Percentiles rank a stretch among this genome's conserved stretches.
Conservation (phyloP, 2,888 invertebrate genomes). For the Horisme vitalbata region DNA sequence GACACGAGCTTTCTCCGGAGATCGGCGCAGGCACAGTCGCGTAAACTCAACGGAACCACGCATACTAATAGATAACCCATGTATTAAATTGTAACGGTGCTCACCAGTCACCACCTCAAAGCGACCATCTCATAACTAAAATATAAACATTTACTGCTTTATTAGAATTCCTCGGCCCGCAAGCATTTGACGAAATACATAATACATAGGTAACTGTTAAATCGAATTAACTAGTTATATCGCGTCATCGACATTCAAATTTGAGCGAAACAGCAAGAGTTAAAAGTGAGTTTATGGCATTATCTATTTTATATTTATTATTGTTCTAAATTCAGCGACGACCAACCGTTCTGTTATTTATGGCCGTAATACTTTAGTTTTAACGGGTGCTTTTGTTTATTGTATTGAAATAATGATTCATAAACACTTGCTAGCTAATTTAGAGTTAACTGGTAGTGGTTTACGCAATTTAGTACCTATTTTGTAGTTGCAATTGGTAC, state of each 20-base stretch:
- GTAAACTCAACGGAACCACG: slow-evolving; percentile 66
- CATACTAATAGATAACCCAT: slow-evolving; percentile 71
- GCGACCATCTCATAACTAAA: slow-evolving; percentile 55
- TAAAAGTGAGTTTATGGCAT: slow-evolving; percentile 45
- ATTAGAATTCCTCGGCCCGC: slow-evolving; percentile 61
- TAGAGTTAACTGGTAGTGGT: slow-evolving; percentile 63
- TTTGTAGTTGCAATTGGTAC: slow-evolving; percentile 73
- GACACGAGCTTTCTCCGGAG: slow-evolving; percentile 71
- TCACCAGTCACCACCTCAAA: slow-evolving; percentile 59
- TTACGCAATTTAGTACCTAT: slow-evolving; percentile 75
- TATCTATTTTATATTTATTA: slow-evolving; percentile 42
- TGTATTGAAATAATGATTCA: slow-evolving; percentile 68
- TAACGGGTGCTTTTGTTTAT: slow-evolving; percentile 42
- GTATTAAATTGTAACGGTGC: slow-evolving; percentile 77
- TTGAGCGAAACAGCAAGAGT: slow-evolving; percentile 36
- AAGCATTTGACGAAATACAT: slow-evolving; percentile 62
- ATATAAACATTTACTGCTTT: slow-evolving; percentile 72
- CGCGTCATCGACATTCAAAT: slow-evolving; percentile 42
- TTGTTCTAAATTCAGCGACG: slow-evolving; percentile 24
- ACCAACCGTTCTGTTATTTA: slow-evolving; percentile 35
- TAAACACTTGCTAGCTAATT: slow-evolving; percentile 70
- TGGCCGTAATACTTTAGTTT: slow-evolving; percentile 29
- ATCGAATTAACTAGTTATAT: slow-evolving; percentile 45
- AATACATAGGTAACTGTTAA: slow-evolving; percentile 66
- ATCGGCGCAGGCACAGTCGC: slow-evolving; percentile 50